Evolutionary conservation across 2,888 invertebrate genomes (phyloP), one percentile per base, ranked within the genome.

Genomic region (Leucophora obtusa): DNA sequence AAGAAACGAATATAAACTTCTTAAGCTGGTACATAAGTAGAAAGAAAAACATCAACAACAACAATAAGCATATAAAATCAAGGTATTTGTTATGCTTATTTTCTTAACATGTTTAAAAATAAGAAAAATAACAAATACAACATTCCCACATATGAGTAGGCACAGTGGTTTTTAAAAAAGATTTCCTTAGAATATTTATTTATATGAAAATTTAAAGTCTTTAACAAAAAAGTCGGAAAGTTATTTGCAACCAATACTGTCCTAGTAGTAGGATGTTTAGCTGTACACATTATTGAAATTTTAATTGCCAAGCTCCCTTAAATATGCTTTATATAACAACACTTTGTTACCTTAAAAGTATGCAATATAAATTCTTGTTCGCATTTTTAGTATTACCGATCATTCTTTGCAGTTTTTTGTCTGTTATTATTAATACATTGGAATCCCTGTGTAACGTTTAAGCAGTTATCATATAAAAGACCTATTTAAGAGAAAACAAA

Each of bases 1-100:
- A 77, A 54, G 38, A 53, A 35, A 54, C 5, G 4, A 65, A 60
- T 59, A 59, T 77, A 77, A 77, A 71, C 65, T 51, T 71, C 71
- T 71, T 78, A 78, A 78, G 77, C 66, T 71, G 66, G 77, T 56
- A n/a, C n/a, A n/a, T n/a, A 78, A 78, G 77, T 68, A 71, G 60
- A 47, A 66, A 68, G 77, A 60, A 71, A 50, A 66, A 59, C 66
- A 78, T 59, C 60, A 56, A 60, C 10, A 59, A 74, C 28, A 65
- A 18, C 11, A 71, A 62, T 38, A 72, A 72, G 54, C 56, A 62
- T 15, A 66, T 72, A 53, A 81, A 81, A 77, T 81, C 81, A 81
- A 81, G 81, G 81, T 77, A 81, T 81, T 81, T 81, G 77, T 81
- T 81, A 74, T 81, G 81, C 81, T 81, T 81, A 81, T 81, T 81